phyloP scores from a whole-genome alignment of 2,797 vertebrate genomes.

The Propithecus perrieri region DNA sequence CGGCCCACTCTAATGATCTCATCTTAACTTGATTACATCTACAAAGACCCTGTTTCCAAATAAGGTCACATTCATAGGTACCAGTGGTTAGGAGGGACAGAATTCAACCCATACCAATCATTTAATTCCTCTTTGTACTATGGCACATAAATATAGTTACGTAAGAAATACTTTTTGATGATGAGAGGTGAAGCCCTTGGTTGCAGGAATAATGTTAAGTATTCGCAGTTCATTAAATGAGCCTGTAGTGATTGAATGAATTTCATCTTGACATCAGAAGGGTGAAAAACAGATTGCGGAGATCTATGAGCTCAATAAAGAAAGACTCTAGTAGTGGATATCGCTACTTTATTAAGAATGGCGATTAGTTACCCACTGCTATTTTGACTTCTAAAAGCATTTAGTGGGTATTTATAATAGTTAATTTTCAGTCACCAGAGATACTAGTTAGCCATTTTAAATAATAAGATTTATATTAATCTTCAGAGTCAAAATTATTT shows the following conservation, averaged over 20 bases:
- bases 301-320: neutral
- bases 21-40: neutral
- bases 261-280: constrained; percentile 19
- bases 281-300: neutral
- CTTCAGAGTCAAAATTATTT: constrained; percentile 30
- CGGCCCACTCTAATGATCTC: neutral
- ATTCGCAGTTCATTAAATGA: constrained; percentile 35
- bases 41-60: too few species aligned
- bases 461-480: constrained; percentile 21
- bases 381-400: constrained; percentile 38
- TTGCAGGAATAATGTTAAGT: neutral
- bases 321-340: neutral
- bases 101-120: neutral
- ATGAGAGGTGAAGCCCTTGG: neutral
- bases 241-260: neutral
- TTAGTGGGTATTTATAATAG: neutral
- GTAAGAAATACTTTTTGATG: neutral
- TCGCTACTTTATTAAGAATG: constrained; percentile 13
- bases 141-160: neutral
- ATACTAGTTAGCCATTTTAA: constrained; percentile 33
- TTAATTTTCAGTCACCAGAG: constrained; percentile 17
- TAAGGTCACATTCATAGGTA: too few species aligned
- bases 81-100: neutral
- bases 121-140: neutral
- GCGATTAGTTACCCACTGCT: neutral